Evolutionary conservation across 2,888 invertebrate genomes (phyloP).

Genomic region (Melinaea menophilus): DNA sequence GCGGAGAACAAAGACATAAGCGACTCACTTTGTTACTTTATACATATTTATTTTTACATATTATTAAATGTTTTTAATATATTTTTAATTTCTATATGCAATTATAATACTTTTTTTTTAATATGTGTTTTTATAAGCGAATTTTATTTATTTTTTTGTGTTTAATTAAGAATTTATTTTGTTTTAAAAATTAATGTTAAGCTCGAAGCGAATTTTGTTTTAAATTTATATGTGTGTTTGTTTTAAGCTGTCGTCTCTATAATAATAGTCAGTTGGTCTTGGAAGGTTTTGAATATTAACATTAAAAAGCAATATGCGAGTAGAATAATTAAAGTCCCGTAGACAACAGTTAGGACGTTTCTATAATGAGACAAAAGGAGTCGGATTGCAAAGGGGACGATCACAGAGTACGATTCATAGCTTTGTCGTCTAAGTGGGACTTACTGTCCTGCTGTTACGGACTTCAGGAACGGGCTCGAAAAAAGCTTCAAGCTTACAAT

Average conservation of each 20-base stretch:
- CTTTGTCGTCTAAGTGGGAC: conserved; percentile 62
- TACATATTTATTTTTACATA: conserved; percentile 2
- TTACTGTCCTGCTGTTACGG: conserved; percentile 44
- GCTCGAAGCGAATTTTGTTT: no score
- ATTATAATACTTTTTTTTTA: no score
- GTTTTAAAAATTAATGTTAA: no score
- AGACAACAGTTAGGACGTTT: conserved; percentile 45
- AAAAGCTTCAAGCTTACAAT: conserved; percentile 24
- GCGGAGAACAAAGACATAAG: conserved; percentile 57
- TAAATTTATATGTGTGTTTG: no score
- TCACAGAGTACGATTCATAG: conserved; percentile 42
- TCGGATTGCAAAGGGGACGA: conserved; percentile 50
- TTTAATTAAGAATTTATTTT: no score
- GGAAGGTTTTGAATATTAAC: conserved; percentile 1
- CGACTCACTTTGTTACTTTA: conserved; percentile 35
- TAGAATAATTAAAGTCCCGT: conserved; percentile 28
- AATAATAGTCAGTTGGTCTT: neutral
- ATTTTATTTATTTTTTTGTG: no score
- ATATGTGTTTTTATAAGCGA: no score
- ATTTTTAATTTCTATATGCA: no score
- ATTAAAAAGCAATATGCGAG: conserved; percentile 25
- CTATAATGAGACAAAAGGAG: conserved; percentile 41
- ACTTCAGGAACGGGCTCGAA: conserved; percentile 30
- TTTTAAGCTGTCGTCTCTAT: no score
- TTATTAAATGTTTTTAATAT: neutral